A percentile compares a stretch with the other conserved stretches of the same genome.
These are phyloP conservation scores for Pantherophis vulpinus DNA, from an alignment of 2,797 vertebrate genomes.

Conservation along the genomic window DNA sequence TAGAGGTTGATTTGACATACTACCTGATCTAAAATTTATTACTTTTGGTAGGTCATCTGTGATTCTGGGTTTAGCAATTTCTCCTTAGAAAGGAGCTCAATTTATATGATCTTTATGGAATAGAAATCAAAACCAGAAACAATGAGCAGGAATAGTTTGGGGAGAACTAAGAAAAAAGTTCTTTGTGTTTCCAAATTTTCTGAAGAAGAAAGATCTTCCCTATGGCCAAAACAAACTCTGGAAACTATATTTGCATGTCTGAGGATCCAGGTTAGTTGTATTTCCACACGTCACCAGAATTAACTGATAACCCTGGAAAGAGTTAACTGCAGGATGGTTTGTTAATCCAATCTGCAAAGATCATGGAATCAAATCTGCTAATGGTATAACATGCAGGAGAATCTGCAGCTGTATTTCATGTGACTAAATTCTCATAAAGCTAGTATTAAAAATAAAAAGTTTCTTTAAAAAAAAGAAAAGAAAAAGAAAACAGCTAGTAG, in stretches of 20 bases:
- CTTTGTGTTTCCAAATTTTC: neutral
- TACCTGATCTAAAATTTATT: neutral
- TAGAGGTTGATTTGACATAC: neutral
- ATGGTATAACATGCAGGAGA: constrained; percentile 1
- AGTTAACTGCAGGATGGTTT: neutral
- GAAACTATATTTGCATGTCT: neutral
- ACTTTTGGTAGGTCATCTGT: neutral
- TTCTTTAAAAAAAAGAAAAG: neutral
- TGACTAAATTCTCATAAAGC: neutral
- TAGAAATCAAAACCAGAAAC: neutral
- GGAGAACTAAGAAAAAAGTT: neutral
- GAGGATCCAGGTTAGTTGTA: neutral
- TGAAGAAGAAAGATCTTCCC: neutral
- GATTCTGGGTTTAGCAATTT: neutral
- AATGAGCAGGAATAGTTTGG: neutral
- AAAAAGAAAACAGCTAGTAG: neutral
- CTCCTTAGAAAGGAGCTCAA: neutral
- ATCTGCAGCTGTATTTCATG: neutral
- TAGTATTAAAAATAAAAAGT: constrained; percentile 20
- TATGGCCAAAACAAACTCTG: neutral
- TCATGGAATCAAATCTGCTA: constrained; percentile 17
- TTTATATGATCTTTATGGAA: neutral
- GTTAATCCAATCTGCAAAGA: neutral
- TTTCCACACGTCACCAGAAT: neutral
- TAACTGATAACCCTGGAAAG: neutral